phyloP scores from a whole-genome alignment of 2,797 vertebrate species.

The Ptychobarbus kaznakovi region DNA sequence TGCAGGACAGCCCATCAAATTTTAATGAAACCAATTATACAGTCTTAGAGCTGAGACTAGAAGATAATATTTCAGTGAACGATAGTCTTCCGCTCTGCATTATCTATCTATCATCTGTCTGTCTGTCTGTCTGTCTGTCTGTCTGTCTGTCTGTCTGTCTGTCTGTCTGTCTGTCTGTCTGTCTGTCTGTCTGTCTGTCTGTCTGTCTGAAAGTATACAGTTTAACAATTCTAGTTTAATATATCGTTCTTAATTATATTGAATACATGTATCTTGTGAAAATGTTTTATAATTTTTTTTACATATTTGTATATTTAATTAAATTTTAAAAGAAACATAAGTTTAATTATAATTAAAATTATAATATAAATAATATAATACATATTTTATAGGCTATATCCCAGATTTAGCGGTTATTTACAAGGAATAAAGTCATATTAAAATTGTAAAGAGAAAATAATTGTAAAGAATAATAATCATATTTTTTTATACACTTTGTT shows the following conservation, averaged over 20 bases:
- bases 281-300: background rate
- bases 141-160: background rate
- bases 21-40: conserved; percentile 50
- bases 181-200: background rate
- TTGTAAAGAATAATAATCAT: background rate
- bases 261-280: background rate
- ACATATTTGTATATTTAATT: background rate
- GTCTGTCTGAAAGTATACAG: background rate
- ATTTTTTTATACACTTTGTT: background rate
- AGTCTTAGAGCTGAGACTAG: conserved; percentile 11
- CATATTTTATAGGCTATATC: background rate
- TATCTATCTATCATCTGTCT: background rate
- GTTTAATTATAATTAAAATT: background rate
- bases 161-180: background rate
- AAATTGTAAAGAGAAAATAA: background rate
- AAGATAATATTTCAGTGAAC: background rate
- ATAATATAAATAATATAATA: background rate
- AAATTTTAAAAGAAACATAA: background rate
- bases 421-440: background rate
- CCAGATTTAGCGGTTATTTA: background rate
- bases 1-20: conserved; percentile 34
- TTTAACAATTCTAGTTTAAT: too few species aligned
- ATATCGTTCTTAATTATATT: background rate
- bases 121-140: background rate
- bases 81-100: background rate